Evolutionary conservation across 2,113 vertebrate genomes (phyloP).

Genomic region (Charina bottae): DNA sequence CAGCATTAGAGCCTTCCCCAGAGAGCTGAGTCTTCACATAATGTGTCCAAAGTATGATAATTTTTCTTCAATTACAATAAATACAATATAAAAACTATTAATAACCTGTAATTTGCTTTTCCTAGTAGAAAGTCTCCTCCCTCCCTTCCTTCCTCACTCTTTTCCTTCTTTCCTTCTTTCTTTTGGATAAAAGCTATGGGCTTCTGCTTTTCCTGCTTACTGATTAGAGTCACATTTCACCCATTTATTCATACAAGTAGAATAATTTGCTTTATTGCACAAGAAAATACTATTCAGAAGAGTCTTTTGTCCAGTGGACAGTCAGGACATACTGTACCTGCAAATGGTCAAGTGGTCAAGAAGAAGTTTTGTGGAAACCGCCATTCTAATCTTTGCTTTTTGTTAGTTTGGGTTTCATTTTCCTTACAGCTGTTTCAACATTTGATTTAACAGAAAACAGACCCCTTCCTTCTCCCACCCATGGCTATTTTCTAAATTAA

Average conservation of each 20-base stretch:
- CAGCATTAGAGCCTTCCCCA: background rate
- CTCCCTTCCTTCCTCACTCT: rapidly evolving
- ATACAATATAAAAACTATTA: background rate
- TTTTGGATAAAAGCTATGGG: background rate
- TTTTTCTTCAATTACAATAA: background rate
- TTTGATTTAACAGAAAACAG: background rate
- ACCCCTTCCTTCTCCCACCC: background rate
- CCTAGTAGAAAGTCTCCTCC: background rate
- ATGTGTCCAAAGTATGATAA: background rate
- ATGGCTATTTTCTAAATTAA: background rate
- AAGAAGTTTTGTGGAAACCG: background rate
- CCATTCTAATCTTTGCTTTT: background rate
- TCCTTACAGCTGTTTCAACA: background rate
- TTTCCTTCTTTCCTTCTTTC: background rate
- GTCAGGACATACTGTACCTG: background rate
- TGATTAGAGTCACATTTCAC: background rate
- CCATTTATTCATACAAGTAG: background rate
- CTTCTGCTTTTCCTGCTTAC: background rate
- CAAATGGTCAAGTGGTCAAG: background rate
- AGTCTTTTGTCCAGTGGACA: background rate
- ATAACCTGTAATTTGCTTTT: background rate
- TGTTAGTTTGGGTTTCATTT: background rate
- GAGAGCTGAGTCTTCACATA: background rate
- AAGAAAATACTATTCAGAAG: background rate
- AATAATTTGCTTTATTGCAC: background rate